Percentiles rank a stretch among this genome's conserved stretches.
Conservation (phyloP, 2,113 vertebrate species). For the Eulacestoma nigropectus region DNA sequence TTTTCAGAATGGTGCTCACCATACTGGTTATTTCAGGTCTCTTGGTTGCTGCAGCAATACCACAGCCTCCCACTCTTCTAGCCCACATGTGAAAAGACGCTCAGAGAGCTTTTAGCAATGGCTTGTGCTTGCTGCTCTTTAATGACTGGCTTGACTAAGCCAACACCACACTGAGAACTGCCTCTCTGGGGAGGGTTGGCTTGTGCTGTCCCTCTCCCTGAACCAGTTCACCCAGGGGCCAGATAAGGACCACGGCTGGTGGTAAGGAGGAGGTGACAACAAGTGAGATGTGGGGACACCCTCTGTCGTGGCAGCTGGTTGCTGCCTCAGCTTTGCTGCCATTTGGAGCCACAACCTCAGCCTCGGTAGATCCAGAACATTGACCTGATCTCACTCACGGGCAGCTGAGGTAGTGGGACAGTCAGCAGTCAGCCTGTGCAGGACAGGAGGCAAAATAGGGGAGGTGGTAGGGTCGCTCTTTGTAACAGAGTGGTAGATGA, state of each 20-base stretch:
- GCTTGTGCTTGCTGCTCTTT: background rate
- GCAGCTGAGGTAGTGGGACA: background rate
- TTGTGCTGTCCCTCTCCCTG: background rate
- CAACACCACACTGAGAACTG: background rate
- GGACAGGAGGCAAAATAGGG: background rate
- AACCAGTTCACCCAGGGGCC: background rate
- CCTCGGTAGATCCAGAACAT: accelerated
- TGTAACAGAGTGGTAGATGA: background rate
- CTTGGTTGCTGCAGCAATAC: background rate
- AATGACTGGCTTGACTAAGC: background rate
- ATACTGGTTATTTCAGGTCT: background rate
- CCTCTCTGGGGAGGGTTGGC: background rate
- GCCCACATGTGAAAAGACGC: background rate
- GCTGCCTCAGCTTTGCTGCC: background rate
- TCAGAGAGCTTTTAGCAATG: background rate
- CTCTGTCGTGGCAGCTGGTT: background rate
- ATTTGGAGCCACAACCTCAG: background rate
- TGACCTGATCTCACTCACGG: background rate
- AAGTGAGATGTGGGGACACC: background rate
- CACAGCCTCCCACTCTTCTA: background rate
- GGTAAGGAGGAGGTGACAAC: background rate
- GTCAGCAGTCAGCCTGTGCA: background rate
- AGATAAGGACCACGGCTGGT: accelerated
- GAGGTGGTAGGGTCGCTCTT: accelerated
- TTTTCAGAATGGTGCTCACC: background rate